Evolutionary conservation across 1,140 invertebrate genomes (phyloP).

Genomic region (Belonocnema kinseyi): DNA sequence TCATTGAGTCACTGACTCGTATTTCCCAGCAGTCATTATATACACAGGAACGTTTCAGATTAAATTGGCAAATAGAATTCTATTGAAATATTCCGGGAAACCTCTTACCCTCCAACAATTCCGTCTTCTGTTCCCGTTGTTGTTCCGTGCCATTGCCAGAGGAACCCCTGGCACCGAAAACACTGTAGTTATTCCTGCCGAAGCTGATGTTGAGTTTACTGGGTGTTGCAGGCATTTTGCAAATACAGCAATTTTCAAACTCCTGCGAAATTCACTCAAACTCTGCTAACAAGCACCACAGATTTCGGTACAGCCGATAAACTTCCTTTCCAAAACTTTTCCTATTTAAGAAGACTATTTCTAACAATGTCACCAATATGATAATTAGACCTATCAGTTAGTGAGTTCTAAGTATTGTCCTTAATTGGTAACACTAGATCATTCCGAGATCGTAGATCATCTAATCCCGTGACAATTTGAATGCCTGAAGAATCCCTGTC

Average conservation of each 20-base stretch:
- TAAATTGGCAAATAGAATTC: too few relatives aligned
- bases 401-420: constrained; percentile 14
- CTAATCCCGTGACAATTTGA: too few relatives aligned
- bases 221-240: constrained; percentile 70
- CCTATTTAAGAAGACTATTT: constrained; percentile 4
- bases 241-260: constrained; percentile 1
- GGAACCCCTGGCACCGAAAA: constrained; percentile 64
- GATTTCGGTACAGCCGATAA: constrained; percentile 12
- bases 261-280: constrained; percentile 32
- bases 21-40: not conserved
- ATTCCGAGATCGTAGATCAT: not conserved
- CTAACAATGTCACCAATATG: not conserved
- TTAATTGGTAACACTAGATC: not conserved
- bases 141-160: constrained; percentile 60
- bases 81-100: not conserved
- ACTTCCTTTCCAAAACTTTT: not conserved
- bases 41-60: too few relatives aligned
- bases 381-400: not conserved
- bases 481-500: too few relatives aligned
- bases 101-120: constrained; percentile 72
- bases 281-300: not conserved
- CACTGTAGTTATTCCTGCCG: constrained; percentile 71
- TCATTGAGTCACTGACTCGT: constrained; percentile 1
- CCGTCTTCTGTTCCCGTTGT: constrained; percentile 71
- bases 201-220: constrained; percentile 72